Evolutionary conservation across 2,113 vertebrate species (phyloP).

Genomic region (Meleagris gallopavo): DNA sequence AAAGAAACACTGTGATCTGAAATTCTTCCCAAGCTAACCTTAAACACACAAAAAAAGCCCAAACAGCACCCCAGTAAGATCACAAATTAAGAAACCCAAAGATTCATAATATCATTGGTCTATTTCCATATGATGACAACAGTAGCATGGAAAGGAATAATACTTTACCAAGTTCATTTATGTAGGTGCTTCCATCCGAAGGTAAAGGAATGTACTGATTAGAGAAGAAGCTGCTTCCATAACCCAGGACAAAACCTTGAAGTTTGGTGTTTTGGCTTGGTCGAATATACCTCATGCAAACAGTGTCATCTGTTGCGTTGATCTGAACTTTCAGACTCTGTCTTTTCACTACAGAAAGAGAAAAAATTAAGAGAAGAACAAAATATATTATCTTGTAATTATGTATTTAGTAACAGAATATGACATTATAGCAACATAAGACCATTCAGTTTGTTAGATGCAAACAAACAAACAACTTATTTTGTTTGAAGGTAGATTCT

Average conservation of each 20-base stretch:
- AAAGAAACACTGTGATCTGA: neutral
- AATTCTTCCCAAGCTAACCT: neutral
- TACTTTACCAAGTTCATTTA: constrained; percentile 90
- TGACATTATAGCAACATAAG: neutral
- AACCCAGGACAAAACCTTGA: constrained; percentile 94
- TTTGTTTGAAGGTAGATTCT: neutral
- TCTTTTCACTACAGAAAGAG: constrained; percentile 81
- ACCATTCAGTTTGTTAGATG: neutral
- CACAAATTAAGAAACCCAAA: neutral
- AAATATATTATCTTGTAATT: neutral
- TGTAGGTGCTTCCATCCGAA: constrained; percentile 83
- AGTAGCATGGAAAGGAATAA: neutral
- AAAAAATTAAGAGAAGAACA: neutral
- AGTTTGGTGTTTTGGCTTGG: constrained; percentile 85
- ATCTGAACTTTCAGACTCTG: constrained; percentile 93
- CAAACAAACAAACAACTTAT: neutral
- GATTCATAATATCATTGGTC: neutral
- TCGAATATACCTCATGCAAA: constrained; percentile 90
- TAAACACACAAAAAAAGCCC: neutral
- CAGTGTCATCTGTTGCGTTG: constrained; percentile 90
- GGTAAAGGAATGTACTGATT: constrained; percentile 94
- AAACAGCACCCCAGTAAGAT: neutral
- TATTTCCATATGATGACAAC: neutral
- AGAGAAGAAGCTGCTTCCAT: constrained; percentile 91
- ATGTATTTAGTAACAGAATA: neutral